Conservation (phyloP, 2,113 vertebrate species). For the Alosa alosa region DNA sequence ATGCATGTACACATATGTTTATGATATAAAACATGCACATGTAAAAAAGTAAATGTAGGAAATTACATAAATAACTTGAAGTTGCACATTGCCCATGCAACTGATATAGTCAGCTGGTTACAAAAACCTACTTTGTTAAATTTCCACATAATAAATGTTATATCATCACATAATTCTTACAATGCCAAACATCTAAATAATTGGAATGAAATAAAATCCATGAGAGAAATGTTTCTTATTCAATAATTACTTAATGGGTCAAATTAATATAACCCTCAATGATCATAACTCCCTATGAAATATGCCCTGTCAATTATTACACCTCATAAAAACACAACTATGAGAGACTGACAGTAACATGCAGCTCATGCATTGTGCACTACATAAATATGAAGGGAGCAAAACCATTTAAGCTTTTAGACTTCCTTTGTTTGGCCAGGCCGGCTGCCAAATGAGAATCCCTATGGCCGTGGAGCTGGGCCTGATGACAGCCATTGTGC, state of each 20-base stretch:
- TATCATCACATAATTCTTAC: neutral
- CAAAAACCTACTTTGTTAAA: too few relatives aligned
- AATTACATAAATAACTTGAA: too few relatives aligned
- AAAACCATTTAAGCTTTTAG: conserved; percentile 22
- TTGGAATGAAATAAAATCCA: neutral
- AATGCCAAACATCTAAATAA: neutral
- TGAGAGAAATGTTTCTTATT: neutral
- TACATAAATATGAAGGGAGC: neutral
- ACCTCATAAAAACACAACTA: neutral
- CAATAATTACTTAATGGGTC: neutral
- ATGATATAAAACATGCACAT: too few relatives aligned
- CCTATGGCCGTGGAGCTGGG: conserved; percentile 32
- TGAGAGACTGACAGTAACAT: neutral
- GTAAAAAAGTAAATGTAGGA: neutral
- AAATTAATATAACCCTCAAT: neutral
- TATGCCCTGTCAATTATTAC: neutral
- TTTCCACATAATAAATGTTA: too few relatives aligned
- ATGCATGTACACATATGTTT: too few relatives aligned
- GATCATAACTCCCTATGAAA: neutral
- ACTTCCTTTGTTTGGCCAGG: conserved; percentile 38
- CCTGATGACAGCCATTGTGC: conserved; percentile 46
- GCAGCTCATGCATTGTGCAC: neutral
- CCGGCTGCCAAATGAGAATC: conserved; percentile 34
- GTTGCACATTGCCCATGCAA: too few relatives aligned
- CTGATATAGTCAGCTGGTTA: too few relatives aligned